A percentile compares a stretch with the other conserved stretches of the same genome.
Evolutionary conservation across 2,888 invertebrate species (phyloP).

Genomic region (Epiblema foenella): DNA sequence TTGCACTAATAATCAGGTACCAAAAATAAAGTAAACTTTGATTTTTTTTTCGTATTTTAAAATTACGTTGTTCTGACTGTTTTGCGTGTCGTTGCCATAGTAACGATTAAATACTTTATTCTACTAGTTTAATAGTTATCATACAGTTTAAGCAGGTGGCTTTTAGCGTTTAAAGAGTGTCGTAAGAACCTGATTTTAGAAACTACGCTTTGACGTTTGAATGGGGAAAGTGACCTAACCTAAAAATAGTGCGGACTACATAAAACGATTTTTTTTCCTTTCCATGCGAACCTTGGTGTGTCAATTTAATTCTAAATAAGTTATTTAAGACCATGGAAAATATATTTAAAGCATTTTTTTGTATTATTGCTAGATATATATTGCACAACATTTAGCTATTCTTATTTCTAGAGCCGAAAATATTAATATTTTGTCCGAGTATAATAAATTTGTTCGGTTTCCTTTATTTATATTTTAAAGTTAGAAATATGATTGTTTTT

Average conservation of each 20-base stretch:
- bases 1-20: no score
- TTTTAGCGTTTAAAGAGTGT: constrained; percentile 25
- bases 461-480: no score
- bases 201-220: constrained; percentile 34
- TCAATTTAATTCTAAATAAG: constrained; percentile 1
- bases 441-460: no score
- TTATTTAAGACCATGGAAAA: background rate
- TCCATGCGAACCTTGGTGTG: constrained; percentile 45
- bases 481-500: no score
- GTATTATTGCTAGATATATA: no score
- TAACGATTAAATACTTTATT: constrained; percentile 13
- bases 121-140: background rate
- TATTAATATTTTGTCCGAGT: no score
- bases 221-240: constrained; percentile 62
- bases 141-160: background rate
- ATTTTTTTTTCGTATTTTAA: background rate
- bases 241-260: constrained; percentile 48
- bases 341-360: background rate
- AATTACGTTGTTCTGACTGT: constrained; percentile 9
- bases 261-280: constrained; percentile 21
- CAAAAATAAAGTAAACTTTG: no score
- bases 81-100: constrained; percentile 29
- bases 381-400: background rate
- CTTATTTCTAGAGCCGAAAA: no score
- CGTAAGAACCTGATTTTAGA: constrained; percentile 33